These are phyloP conservation scores for Nasonia giraulti DNA, from an alignment of 1,140 invertebrate genomes.

Conservation along the genomic window DNA sequence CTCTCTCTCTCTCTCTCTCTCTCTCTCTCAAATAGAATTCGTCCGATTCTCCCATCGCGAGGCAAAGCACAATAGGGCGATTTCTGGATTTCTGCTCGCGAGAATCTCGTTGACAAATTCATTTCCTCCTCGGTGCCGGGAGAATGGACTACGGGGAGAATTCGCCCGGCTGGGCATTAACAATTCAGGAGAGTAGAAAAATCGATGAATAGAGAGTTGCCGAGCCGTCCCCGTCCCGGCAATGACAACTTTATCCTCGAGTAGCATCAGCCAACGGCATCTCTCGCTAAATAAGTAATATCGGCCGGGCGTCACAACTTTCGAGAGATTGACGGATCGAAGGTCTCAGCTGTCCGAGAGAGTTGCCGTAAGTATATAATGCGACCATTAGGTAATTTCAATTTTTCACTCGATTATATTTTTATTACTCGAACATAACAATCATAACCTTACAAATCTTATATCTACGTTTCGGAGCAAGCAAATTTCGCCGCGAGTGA, in stretches of 20 bases:
- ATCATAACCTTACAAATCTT: too few species aligned
- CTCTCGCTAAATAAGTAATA: constrained; percentile 29
- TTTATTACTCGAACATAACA: too few species aligned
- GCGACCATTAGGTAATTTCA: constrained; percentile 16
- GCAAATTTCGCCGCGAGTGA: constrained; percentile 13
- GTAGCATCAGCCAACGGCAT: background rate
- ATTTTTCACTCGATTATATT: background rate
- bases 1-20: background rate
- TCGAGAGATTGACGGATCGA: constrained; percentile 24
- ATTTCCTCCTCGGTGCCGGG: background rate
- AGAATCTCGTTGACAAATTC: constrained; percentile 26
- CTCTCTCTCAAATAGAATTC: constrained; percentile 14
- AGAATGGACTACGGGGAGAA: background rate
- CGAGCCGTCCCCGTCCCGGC: background rate
- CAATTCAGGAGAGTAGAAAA: constrained; percentile 32
- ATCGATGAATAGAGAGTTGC: constrained; percentile 14
- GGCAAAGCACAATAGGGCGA: background rate
- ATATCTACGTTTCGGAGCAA: background rate
- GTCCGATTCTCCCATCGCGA: background rate
- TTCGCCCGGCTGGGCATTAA: background rate
- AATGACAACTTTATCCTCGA: constrained; percentile 25
- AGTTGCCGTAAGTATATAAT: background rate
- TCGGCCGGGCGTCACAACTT: constrained; percentile 27
- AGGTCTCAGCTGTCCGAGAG: constrained; percentile 12
- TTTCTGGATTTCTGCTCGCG: constrained; percentile 16